Evolutionary conservation across 2,888 invertebrate genomes (phyloP), one percentile per base, ranked within the genome.

Genomic region (Cyaniris semiargus): DNA sequence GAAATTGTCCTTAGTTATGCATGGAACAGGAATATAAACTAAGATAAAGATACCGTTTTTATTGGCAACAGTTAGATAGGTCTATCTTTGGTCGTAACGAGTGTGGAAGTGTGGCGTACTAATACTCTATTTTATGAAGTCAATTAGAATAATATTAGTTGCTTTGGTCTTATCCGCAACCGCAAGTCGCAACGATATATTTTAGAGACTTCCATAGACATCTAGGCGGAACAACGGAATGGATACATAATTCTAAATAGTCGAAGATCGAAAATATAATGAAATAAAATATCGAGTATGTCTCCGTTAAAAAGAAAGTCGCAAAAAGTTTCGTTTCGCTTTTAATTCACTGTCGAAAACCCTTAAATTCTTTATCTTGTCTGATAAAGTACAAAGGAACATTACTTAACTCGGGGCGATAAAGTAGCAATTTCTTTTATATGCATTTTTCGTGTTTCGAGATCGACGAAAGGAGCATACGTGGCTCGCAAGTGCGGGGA

Each of bases 401-500:
- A 77, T 72, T 72, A 72, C 72, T 72, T 76, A 53, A 70, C 53
- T 58, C 58, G 31, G 58, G 44, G 58, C 58, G 60, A 77, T 72
- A 77, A 53, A 56, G 70, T 56, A 44, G 72, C 74, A 74, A 74
- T 80, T 76, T 77, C 75, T 79, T 79, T 81, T 82, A 82, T 81
- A 79, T 78, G 81, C 79, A 80, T 80, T 81, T 81, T 78, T 82
- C 83, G 81, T 79, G 78, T 80, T 82, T 84, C 84, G 83, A 85
- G 85, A 84, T 83, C 83, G 80, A 85, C 84, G 5, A 82, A 83
- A 85, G 83, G 80, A 83, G 80, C 86, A 87, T 87, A 87, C 88
- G 86, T 85, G 81, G 82, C 78, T 83, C 86, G 83, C 93, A 91
- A 92, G 92, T 92, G 92, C 85, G 84, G 84, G 80, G 83, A 89